These are phyloP conservation scores for Heteromyza rotundicornis DNA, from an alignment of 2,888 invertebrate species.

Conservation along the genomic window DNA sequence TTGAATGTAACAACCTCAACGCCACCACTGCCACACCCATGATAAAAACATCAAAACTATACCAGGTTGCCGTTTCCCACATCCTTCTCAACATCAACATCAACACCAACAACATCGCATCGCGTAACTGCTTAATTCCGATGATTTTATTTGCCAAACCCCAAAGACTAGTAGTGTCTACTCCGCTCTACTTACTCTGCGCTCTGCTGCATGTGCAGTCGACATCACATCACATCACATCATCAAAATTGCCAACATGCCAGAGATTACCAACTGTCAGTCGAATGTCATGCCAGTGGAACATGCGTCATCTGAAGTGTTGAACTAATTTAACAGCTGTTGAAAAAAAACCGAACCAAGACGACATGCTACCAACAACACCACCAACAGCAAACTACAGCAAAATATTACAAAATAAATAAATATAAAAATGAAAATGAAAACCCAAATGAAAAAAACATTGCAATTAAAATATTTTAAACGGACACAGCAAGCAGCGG, in stretches of 20 bases:
- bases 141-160: background rate
- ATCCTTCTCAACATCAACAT: background rate
- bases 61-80: background rate
- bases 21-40: too few species aligned
- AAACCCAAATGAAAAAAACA: slow-evolving; percentile 29
- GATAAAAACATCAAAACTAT: slow-evolving; percentile 11
- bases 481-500: slow-evolving; percentile 30
- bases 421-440: slow-evolving; percentile 9
- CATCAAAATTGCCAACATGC: slow-evolving; percentile 54
- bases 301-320: slow-evolving; percentile 61
- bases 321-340: slow-evolving; percentile 63
- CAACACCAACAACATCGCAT: background rate
- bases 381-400: slow-evolving; percentile 37
- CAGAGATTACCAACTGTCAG: slow-evolving; percentile 61
- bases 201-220: background rate
- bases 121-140: background rate
- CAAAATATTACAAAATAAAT: slow-evolving; percentile 33
- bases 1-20: background rate
- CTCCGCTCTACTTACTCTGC: background rate
- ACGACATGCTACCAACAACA: background rate
- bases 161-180: background rate
- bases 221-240: slow-evolving; percentile 15
- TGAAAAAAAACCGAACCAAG: slow-evolving; percentile 44
- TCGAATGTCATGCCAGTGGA: slow-evolving; percentile 59
- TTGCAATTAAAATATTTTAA: slow-evolving; percentile 55